Percentiles rank a stretch among this genome's conserved stretches.
Evolutionary conservation across 1,140 invertebrate species (phyloP).

Genomic region (Scaptomyza hsui): DNA sequence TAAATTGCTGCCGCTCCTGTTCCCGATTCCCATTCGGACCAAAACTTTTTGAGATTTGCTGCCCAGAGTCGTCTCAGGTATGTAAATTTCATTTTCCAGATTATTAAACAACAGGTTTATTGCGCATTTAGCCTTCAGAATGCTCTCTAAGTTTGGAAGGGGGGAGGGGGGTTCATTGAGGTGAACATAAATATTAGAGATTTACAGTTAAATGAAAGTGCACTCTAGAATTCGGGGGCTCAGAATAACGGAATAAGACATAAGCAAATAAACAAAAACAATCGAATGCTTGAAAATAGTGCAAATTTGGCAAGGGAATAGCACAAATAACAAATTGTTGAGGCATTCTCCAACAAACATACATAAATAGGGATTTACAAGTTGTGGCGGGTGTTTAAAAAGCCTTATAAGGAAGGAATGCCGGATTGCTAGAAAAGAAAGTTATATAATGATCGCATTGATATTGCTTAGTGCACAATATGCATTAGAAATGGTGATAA

Average conservation of each 20-base stretch:
- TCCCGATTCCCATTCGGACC: constrained; percentile 38
- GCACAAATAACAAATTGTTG: constrained; percentile 65
- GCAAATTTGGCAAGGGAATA: constrained; percentile 11
- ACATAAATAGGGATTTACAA: constrained; percentile 15
- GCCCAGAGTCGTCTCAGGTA: constrained; percentile 43
- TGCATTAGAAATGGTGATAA: no score
- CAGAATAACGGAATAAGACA: not conserved
- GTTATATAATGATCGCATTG: not conserved
- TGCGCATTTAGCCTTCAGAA: constrained; percentile 38
- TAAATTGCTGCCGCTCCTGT: constrained; percentile 13
- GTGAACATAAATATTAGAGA: constrained; percentile 21
- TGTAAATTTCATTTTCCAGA: constrained; percentile 49
- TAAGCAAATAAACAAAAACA: constrained; percentile 62
- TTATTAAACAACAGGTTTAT: constrained; percentile 24
- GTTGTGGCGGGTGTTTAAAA: not conserved
- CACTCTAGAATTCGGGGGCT: not conserved
- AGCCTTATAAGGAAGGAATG: not conserved
- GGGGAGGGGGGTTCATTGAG: no score
- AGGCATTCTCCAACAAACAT: constrained; percentile 40
- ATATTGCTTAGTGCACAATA: no score
- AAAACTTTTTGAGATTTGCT: constrained; percentile 46
- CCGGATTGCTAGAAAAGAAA: not conserved
- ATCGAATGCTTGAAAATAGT: constrained; percentile 12
- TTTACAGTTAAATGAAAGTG: constrained; percentile 16
- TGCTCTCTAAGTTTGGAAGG: not conserved